Evolutionary conservation across 2,888 invertebrate species (phyloP).

Genomic region (Bombylius discolor): DNA sequence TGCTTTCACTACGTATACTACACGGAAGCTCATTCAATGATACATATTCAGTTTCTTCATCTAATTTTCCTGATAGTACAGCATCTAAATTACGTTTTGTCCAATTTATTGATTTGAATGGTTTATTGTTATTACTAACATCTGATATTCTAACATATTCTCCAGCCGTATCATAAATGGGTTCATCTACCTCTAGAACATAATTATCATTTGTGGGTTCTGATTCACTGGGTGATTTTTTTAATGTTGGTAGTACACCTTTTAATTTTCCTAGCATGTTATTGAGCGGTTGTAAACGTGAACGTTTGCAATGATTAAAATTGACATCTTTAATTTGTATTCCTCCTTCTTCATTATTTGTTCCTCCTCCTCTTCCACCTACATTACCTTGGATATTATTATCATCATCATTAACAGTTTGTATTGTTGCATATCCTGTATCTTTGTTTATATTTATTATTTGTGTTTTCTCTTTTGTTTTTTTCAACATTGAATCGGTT

Average conservation of each 20-base stretch:
- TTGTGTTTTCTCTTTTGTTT: background rate
- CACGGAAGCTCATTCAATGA: constrained; percentile 66
- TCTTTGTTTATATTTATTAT: constrained; percentile 13
- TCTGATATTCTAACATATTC: constrained; percentile 81
- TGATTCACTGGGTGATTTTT: constrained; percentile 39
- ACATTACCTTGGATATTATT: too few species aligned
- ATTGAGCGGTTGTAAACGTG: constrained; percentile 49
- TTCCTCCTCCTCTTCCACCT: too few species aligned
- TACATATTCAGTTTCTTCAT: constrained; percentile 64
- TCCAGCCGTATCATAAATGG: constrained; percentile 39
- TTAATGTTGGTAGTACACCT: constrained; percentile 46
- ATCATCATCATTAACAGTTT: background rate
- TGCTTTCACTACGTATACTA: constrained; percentile 18
- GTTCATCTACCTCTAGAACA: background rate
- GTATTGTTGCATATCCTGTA: constrained; percentile 15
- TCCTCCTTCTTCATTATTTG: constrained; percentile 3
- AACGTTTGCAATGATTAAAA: constrained; percentile 29
- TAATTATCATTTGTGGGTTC: constrained; percentile 36
- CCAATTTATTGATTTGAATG: background rate
- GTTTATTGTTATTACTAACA: constrained; percentile 62
- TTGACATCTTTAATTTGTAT: constrained; percentile 31
- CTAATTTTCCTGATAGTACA: constrained; percentile 45
- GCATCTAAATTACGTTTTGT: constrained; percentile 48
- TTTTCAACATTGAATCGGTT: background rate
- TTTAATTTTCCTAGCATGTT: constrained; percentile 60